Evolutionary conservation across 2,113 vertebrate species (phyloP), one percentile per base, ranked within the genome.

Genomic region (Butastur rufipennis): DNA sequence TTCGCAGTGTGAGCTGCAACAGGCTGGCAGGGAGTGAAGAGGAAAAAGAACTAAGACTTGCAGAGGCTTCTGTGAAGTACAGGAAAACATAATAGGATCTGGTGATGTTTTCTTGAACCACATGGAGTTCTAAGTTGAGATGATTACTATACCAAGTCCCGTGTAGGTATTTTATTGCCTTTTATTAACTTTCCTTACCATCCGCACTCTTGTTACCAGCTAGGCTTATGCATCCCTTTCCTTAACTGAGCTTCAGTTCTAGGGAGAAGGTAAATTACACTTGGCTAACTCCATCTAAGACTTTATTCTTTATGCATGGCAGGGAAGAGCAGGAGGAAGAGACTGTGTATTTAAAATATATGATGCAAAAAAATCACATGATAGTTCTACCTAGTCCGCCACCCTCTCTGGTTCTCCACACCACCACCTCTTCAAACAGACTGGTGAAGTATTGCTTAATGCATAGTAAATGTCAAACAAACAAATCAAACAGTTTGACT

Each of bases 391-490:
- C 18, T 18, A 20, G 26, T 21, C 29, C 61, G 27, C 16, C 6
- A 61, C 8, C 2, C 23, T 29, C 36, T 19, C 66, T 63, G 29
- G 10, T 18, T 80, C 32, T 48, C 27, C 45, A 63, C 12, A 53
- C 34, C 47, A 63, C 2, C 13, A 47, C 10, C 26, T 88, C 72
- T 52, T 48, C 43, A 7, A 34, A 21, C 25, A 27, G 27, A 27
- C 22, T 16, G 29, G 7, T 31, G 22, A 90, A 43, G 10, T 34
- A 36, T 5, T 63, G 2, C 11, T 48, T 13, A 65, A 53, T 8
- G 18, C 27, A 48, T 0, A 36, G 48, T 8, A 68, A 47, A 25
- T 0, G 0, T 11, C 48, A 53, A 59, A 40, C 13, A 55, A 84
- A 19, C n/a, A 32, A 83, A 45, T 34, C 48, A 6, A 53, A 38